phyloP scores from a whole-genome alignment of 2,888 invertebrate species.

The Ennomos fuscantarius region DNA sequence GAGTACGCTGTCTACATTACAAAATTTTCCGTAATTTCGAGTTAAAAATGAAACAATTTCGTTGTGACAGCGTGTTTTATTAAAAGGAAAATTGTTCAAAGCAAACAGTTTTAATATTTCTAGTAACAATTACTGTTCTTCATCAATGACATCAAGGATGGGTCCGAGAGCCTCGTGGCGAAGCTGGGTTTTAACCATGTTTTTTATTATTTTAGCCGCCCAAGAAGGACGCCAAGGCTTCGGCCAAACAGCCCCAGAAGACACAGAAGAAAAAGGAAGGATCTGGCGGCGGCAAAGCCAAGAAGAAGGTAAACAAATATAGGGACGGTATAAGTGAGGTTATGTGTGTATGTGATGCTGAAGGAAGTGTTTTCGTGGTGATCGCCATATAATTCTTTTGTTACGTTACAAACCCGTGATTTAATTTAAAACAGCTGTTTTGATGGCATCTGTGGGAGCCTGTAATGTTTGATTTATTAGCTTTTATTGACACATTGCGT shows the following conservation, averaged over 20 bases:
- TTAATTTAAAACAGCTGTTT: constrained; percentile 85
- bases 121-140: not conserved
- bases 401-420: constrained; percentile 71
- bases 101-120: not conserved
- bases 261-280: constrained; percentile 98
- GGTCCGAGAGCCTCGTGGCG: constrained; percentile 68
- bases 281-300: constrained; percentile 97
- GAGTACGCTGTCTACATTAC: constrained; percentile 57
- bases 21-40: not conserved
- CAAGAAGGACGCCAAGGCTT: constrained; percentile 96
- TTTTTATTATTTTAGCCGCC: constrained; percentile 90
- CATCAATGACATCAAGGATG: constrained; percentile 14
- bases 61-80: too few species aligned
- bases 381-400: constrained; percentile 70
- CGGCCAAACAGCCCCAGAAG: constrained; percentile 96
- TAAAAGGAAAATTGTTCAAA: too few species aligned
- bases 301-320: constrained; percentile 92
- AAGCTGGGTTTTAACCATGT: constrained; percentile 52
- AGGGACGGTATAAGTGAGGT: constrained; percentile 60
- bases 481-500: constrained; percentile 21
- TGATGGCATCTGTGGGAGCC: constrained; percentile 65
- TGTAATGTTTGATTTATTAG: not conserved
- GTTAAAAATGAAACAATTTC: not conserved
- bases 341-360: constrained; percentile 57
- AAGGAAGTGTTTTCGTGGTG: constrained; percentile 10